phyloP scores from a whole-genome alignment of 1,140 invertebrate species.

The Drosophila sechellia region DNA sequence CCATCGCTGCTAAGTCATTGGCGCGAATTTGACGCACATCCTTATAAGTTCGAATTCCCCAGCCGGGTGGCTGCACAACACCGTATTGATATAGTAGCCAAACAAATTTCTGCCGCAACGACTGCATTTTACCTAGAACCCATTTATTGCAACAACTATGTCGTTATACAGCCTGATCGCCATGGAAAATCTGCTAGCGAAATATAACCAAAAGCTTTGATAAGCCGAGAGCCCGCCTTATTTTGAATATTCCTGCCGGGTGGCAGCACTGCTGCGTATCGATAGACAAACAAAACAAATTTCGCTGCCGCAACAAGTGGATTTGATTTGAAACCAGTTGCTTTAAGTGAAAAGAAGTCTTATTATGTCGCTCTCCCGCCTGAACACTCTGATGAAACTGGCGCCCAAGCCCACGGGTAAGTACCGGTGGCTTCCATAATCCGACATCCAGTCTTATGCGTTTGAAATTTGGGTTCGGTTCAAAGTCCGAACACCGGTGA shows the following conservation, averaged over 20 bases:
- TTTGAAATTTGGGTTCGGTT: conserved; percentile 22
- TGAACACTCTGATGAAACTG: conserved; percentile 17
- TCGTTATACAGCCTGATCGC: too few species aligned
- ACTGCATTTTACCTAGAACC: too few species aligned
- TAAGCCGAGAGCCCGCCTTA: too few species aligned
- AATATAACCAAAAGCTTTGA: too few species aligned
- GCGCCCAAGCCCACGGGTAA: conserved; percentile 17
- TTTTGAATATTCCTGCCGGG: neutral
- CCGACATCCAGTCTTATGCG: neutral
- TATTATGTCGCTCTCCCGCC: conserved; percentile 27
- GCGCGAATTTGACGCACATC: too few species aligned
- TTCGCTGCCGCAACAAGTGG: conserved; percentile 21
- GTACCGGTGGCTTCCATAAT: neutral
- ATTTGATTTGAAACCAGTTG: conserved; percentile 15
- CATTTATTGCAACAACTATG: too few species aligned
- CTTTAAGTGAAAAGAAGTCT: neutral
- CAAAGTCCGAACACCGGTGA: conserved; percentile 34
- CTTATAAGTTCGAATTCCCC: too few species aligned
- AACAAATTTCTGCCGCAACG: too few species aligned
- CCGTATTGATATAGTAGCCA: too few species aligned
- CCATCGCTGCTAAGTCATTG: too few species aligned
- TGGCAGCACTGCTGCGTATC: conserved; percentile 7
- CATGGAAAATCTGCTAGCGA: too few species aligned
- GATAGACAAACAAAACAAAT: conserved; percentile 6
- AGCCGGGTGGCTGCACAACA: too few species aligned